Percentiles rank a stretch among this genome's conserved stretches.
phyloP scores from a whole-genome alignment of 2,888 invertebrate genomes.

The Imbricaverruca yamaguchii region DNA sequence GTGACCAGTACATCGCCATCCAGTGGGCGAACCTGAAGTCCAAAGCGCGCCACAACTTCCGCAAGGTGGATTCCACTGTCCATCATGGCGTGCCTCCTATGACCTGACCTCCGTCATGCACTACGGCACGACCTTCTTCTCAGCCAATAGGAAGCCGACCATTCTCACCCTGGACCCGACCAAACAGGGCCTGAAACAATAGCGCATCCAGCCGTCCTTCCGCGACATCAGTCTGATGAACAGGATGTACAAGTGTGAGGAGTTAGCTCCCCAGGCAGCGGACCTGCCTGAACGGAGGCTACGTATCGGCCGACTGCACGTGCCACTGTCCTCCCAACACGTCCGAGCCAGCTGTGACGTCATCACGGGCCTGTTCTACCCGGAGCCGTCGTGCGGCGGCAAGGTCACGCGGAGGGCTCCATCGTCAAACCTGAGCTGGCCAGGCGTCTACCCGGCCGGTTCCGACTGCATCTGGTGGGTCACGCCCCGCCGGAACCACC shows the following conservation, averaged over 20 bases:
- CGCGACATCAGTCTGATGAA: neutral
- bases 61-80: neutral
- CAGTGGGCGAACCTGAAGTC: neutral
- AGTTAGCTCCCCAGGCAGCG: neutral
- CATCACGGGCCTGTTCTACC: neutral
- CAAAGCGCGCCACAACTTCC: neutral
- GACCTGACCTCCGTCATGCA: constrained; percentile 12
- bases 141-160: neutral
- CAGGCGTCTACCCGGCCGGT: neutral
- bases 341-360: neutral
- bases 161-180: neutral
- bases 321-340: constrained; percentile 17
- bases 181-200: neutral
- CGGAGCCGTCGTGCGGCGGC: constrained; percentile 7
- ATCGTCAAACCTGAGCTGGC: neutral
- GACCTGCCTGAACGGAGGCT: constrained; percentile 8
- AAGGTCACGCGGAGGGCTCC: neutral
- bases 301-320: neutral
- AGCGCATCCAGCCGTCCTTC: neutral
- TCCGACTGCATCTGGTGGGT: neutral
- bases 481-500: neutral
- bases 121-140: neutral
- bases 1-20: constrained; percentile 10
- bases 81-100: constrained; percentile 11
- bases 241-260: constrained; percentile 3